Percentiles rank a stretch among this genome's conserved stretches.
Conservation (phyloP, 2,888 invertebrate species). For the Exocentrus adspersus region DNA sequence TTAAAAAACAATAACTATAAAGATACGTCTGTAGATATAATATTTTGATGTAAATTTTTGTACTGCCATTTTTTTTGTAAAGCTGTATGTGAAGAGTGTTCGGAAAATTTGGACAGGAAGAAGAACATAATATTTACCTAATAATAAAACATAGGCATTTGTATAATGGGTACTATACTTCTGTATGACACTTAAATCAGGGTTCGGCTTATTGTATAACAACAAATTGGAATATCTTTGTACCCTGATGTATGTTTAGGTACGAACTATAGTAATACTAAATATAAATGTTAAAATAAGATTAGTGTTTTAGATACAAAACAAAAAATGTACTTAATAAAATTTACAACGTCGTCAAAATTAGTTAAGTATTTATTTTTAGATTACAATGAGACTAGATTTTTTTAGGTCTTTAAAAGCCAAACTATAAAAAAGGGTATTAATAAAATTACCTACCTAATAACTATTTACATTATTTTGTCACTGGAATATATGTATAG, state of each 20-base stretch:
- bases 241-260: conserved; percentile 10
- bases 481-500: no score
- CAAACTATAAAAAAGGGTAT: conserved; percentile 11
- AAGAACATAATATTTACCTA: conserved; percentile 11
- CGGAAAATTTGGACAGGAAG: conserved; percentile 16
- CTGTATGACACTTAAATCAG: conserved; percentile 22
- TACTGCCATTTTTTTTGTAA: conserved; percentile 30
- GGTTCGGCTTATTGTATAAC: conserved; percentile 16
- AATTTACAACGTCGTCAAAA: conserved; percentile 2
- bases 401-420: conserved; percentile 27
- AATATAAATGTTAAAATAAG: conserved; percentile 22
- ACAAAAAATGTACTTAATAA: conserved; percentile 10
- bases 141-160: conserved; percentile 24
- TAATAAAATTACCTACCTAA: no score
- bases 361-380: conserved; percentile 27
- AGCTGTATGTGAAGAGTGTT: conserved; percentile 34
- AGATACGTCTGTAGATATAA: conserved; percentile 21
- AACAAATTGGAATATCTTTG: background rate
- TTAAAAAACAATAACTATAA: conserved; percentile 21
- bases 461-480: no score
- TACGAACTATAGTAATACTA: conserved; percentile 7
- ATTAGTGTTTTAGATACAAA: conserved; percentile 18
- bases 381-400: conserved; percentile 37
- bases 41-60: conserved; percentile 30
- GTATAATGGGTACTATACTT: background rate